Evolutionary conservation across 2,888 invertebrate genomes (phyloP).

Genomic region (Tetragonula carbonaria): DNA sequence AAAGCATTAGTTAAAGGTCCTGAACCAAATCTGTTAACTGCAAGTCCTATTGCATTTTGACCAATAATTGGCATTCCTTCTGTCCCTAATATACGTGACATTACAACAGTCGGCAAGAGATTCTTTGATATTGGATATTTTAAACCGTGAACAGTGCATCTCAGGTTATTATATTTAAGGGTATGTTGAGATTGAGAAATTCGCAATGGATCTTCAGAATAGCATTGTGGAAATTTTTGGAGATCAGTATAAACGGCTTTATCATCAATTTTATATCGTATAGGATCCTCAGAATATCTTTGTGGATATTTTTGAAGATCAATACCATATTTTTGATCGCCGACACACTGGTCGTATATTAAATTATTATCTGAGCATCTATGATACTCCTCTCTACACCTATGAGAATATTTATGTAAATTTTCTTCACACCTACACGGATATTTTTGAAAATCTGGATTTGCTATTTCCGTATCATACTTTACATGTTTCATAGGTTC

Average conservation of each 20-base stretch:
- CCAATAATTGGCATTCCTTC: constrained; percentile 81
- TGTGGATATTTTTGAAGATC: constrained; percentile 78
- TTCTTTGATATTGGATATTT: constrained; percentile 78
- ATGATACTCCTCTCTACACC: constrained; percentile 81
- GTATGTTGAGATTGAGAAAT: constrained; percentile 73
- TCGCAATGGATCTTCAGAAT: constrained; percentile 78
- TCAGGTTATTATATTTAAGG: constrained; percentile 78
- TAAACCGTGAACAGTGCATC: constrained; percentile 75
- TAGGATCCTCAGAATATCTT: constrained; percentile 76
- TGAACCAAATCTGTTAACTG: constrained; percentile 81
- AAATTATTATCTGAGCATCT: constrained; percentile 81
- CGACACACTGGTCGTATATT: constrained; percentile 75
- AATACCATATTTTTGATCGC: constrained; percentile 72
- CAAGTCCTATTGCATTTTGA: constrained; percentile 80
- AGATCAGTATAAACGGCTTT: constrained; percentile 73
- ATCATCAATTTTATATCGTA: constrained; percentile 72
- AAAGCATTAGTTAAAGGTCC: constrained; percentile 71
- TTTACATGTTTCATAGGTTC: constrained; percentile 72
- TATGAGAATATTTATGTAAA: constrained; percentile 81
- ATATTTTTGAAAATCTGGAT: constrained; percentile 75
- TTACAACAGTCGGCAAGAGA: constrained; percentile 72
- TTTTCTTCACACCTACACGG: constrained; percentile 80
- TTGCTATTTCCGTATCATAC: constrained; percentile 63
- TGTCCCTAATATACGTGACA: constrained; percentile 76
- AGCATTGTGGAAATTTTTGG: constrained; percentile 80